These are phyloP conservation scores for Oreocharis arfaki DNA, from an alignment of 2,113 vertebrate genomes.

Conservation along the genomic window DNA sequence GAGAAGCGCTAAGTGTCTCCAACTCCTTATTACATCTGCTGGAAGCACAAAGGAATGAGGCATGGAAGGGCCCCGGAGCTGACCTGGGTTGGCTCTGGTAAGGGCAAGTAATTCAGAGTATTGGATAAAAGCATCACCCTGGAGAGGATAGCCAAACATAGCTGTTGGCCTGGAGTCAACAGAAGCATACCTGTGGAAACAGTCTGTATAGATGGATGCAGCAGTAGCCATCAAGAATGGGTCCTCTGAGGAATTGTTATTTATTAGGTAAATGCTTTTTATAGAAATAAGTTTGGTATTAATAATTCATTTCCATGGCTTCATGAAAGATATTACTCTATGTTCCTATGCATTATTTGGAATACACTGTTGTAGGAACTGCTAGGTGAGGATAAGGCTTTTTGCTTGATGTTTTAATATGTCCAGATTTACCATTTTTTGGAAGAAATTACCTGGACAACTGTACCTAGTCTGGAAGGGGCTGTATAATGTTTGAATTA, in stretches of 20 bases:
- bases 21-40: slow-evolving; percentile 16
- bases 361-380: background rate
- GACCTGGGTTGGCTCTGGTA: background rate
- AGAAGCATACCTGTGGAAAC: background rate
- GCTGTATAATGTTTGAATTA: background rate
- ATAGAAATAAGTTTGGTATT: background rate
- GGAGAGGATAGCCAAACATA: background rate
- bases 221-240: background rate
- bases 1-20: slow-evolving; percentile 23
- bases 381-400: background rate
- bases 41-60: background rate
- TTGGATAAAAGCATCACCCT: background rate
- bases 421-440: background rate
- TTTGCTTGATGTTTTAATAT: background rate
- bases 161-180: background rate
- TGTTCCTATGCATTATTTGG: background rate
- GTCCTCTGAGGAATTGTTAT: background rate
- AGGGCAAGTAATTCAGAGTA: background rate
- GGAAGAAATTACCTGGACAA: background rate
- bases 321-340: background rate
- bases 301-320: background rate
- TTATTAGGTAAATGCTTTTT: background rate
- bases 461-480: background rate
- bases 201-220: background rate
- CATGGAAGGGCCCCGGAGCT: background rate